A percentile compares a stretch with the other conserved stretches of the same genome.
Evolutionary conservation across 2,113 vertebrate genomes (phyloP).

Genomic region (Nestor notabilis): DNA sequence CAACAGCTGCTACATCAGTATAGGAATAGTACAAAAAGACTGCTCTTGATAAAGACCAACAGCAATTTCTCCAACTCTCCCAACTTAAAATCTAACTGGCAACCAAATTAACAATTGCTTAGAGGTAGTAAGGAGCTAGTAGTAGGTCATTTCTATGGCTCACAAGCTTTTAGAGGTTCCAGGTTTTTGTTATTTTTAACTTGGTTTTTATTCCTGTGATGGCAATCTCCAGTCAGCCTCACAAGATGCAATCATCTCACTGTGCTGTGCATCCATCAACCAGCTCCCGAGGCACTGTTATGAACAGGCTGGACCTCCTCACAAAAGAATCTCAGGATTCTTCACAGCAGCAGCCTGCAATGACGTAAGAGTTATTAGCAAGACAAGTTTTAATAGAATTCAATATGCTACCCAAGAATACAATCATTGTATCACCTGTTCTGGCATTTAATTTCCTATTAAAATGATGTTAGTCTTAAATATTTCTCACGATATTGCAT

Average conservation of each 20-base stretch:
- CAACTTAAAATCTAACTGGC: neutral
- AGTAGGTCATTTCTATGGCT: neutral
- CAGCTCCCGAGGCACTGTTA: neutral
- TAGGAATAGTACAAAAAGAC: neutral
- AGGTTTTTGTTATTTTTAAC: slow-evolving; percentile 5
- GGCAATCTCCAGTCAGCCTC: neutral
- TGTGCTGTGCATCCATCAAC: neutral
- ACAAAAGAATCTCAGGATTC: neutral
- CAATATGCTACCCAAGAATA: neutral
- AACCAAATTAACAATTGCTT: slow-evolving; percentile 2
- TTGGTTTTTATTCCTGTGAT: neutral
- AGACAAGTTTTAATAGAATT: slow-evolving; percentile 14
- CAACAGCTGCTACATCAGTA: neutral
- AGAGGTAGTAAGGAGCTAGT: neutral
- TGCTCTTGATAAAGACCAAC: neutral
- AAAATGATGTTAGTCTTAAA: neutral
- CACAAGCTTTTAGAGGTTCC: neutral
- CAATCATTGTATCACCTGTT: neutral
- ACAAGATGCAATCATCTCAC: neutral
- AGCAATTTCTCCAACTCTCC: neutral
- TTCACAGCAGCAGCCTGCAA: neutral
- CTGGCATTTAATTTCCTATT: neutral
- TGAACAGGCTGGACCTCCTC: neutral
- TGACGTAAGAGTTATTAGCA: neutral
- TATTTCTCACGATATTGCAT: neutral